These are phyloP conservation scores for Pteronotus mesoamericanus DNA, from an alignment of 2,797 vertebrate genomes.

Conservation along the genomic window DNA sequence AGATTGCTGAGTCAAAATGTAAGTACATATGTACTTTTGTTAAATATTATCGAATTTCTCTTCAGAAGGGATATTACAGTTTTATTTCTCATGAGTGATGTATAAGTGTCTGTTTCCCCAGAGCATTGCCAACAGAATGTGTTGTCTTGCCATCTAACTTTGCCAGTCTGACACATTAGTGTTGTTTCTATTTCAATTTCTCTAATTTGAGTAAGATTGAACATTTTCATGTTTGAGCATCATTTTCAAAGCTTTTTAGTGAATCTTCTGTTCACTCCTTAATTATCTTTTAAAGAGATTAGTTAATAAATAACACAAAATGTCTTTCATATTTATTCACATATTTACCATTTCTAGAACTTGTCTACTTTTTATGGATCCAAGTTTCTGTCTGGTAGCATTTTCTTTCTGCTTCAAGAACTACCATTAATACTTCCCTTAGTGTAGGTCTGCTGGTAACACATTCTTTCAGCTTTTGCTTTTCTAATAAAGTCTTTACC, in stretches of 20 bases:
- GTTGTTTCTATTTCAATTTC: neutral
- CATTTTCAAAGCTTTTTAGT: neutral
- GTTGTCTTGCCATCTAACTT: neutral
- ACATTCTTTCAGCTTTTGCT: neutral
- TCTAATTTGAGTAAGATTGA: neutral
- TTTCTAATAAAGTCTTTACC: neutral
- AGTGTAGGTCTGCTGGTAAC: neutral
- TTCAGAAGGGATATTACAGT: neutral
- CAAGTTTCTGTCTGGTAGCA: neutral
- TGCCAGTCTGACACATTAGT: neutral
- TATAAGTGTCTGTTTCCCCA: neutral
- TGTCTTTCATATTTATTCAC: neutral
- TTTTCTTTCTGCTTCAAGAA: conserved; percentile 13
- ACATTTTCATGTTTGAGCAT: neutral
- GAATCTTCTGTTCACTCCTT: neutral
- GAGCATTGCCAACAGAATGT: neutral
- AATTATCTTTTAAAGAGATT: neutral
- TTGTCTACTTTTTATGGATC: neutral
- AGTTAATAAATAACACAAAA: neutral
- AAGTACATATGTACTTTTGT: neutral
- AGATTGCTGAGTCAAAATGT: neutral
- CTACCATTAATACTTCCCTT: neutral
- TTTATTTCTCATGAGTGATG: neutral
- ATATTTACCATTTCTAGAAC: neutral
- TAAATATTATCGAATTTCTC: neutral